Conservation (phyloP, 2,888 invertebrate genomes). For the Coelopa pilipes region DNA sequence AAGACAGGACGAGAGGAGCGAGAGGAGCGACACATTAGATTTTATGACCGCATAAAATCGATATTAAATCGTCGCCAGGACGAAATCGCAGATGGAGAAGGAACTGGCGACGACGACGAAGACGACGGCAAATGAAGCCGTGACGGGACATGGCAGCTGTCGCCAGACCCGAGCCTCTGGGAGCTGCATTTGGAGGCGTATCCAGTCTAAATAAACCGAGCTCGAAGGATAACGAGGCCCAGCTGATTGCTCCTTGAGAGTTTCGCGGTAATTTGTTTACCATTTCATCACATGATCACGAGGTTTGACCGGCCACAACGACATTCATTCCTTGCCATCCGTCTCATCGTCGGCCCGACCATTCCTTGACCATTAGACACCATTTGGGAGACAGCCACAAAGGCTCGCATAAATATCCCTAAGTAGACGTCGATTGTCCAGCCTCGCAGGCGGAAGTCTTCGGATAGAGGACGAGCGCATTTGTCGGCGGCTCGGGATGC, state of each 20-base stretch:
- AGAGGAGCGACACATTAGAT: conserved; percentile 28
- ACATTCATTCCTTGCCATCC: too few species aligned
- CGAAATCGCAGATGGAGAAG: background rate
- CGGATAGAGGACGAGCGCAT: background rate
- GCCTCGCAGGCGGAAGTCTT: background rate
- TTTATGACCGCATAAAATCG: conserved; percentile 43
- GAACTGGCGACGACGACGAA: background rate
- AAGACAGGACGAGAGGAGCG: background rate
- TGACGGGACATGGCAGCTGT: background rate
- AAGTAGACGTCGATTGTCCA: conserved; percentile 25
- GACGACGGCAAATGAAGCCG: background rate
- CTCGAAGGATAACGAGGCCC: too few species aligned
- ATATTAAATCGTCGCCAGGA: conserved; percentile 13
- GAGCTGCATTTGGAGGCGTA: background rate
- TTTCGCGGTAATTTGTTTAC: background rate
- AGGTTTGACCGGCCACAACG: background rate
- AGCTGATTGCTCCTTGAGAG: too few species aligned
- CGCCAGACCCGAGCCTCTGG: too few species aligned
- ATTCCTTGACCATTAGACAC: background rate
- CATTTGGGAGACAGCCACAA: background rate
- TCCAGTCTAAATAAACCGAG: too few species aligned
- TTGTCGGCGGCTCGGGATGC: background rate
- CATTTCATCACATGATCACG: background rate
- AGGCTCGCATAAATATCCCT: conserved; percentile 19
- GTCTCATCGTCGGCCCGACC: too few species aligned